Base-by-base conservation (phyloP, 2,113 vertebrate species). In the Cnemophilus loriae region DNA sequence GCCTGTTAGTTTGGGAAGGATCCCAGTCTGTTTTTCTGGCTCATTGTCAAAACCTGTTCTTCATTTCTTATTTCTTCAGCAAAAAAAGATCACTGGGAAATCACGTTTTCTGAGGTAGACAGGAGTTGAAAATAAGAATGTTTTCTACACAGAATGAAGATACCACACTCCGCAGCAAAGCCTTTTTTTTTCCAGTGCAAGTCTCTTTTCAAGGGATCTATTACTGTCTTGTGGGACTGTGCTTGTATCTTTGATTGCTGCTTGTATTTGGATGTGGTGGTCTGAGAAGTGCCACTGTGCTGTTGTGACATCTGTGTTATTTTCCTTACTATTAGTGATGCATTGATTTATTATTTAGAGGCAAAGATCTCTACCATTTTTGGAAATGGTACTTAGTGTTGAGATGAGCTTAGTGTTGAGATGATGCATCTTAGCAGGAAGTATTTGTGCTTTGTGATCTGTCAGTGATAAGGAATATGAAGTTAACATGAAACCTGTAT, bases 191-290 rank as follows among this genome's bases (percentile, higher is more conserved):
- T 42, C 50, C 74, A 26, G 26, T 86, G 33, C 41, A 22, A 87
- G 32, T 93, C 73, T 94, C 56, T 90, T 95, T 96, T 92, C 57
- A 79, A 90, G 92, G 89, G 90, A 89, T 96, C 88, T 93, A 8
- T 79, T 89, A 71, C 27, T 69, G 76, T 74, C 27, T 41, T 65
- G 46, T 88, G 87, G 70, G 76, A 19, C 61, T 74, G 37, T 97
- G 85, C 67, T 81, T 0, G 3, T 94, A 80, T 71, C 60, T 75
- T 92, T 23, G n/a, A 37, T 89, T 78, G 80, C 92, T 94, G 89
- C 94, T 82, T 79, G 71, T 67, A 65, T 94, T 64, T 75, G 89
- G 74, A 41, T 87, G 71, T 80, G 42, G 64, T 87, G 35, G 53
- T 80, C 88, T 83, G 28, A 42, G 49, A 91, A 94, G 84, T 74